Conservation (phyloP, 2,113 vertebrate genomes). For the Eublepharis macularius region DNA sequence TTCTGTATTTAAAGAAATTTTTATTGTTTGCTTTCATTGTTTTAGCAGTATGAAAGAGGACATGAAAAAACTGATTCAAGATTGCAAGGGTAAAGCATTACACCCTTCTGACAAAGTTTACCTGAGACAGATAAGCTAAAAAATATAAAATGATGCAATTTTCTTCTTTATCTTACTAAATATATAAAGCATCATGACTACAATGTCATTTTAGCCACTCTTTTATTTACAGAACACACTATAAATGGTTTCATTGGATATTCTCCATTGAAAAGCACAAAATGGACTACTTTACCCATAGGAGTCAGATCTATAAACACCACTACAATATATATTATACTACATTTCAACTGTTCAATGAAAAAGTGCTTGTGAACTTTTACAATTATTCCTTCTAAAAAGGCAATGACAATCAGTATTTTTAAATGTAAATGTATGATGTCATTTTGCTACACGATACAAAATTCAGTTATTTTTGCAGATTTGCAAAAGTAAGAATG, state of each 20-base stretch:
- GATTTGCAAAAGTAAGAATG: conserved; percentile 27
- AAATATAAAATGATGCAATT: not conserved
- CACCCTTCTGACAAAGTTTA: not conserved
- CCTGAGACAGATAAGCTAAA: not conserved
- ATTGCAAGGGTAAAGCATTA: not conserved
- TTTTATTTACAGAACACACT: not conserved
- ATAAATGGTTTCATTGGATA: conserved; percentile 25
- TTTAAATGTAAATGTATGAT: conserved; percentile 53
- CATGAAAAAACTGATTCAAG: no score
- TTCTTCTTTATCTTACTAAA: not conserved
- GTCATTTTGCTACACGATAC: conserved; percentile 59
- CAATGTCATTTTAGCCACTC: conserved; percentile 11
- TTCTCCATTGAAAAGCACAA: not conserved
- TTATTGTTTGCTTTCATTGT: not conserved
- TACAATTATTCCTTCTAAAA: conserved; percentile 54
- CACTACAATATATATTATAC: conserved; percentile 47
- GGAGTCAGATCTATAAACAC: conserved; percentile 38
- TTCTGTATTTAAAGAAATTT: not conserved
- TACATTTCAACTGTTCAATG: conserved; percentile 52
- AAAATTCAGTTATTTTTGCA: conserved; percentile 43
- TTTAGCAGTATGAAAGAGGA: not conserved
- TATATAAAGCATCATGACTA: not conserved
- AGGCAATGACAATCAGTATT: conserved; percentile 57
- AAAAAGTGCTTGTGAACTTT: conserved; percentile 61
- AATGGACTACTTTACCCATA: conserved; percentile 28